Evolutionary conservation across 1,140 invertebrate genomes (phyloP), one percentile per base, ranked within the genome.

Genomic region (Episyrphus balteatus): DNA sequence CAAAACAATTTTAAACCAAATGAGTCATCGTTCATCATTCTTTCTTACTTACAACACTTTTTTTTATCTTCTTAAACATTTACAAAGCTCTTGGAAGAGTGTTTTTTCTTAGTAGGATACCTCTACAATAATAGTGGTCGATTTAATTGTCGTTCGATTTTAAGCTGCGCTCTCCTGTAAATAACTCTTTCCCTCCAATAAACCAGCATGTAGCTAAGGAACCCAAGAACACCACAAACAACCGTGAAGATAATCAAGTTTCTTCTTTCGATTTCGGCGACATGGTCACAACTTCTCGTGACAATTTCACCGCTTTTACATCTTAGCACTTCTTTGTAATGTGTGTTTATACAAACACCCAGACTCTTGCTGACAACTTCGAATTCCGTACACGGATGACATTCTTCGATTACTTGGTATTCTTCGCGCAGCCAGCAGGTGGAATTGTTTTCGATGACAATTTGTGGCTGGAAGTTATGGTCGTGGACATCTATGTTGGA

Each of bases 171-270:
- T 8, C 72, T 55, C 30, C 71, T 59, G 44, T 70, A 69, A 21
- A 75, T 44, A 21, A 62, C 46, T 14, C 63, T 54, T 47, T 67
- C 58, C 1, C 64, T 47, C 5, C 60, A 53, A 54, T 61, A 66
- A 38, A 60, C 59, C 3, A 59, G 43, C 13, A 61, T 46, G 21
- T 61, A 65, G 55, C 47, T 47, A 61, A 77, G 19, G 82, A 86
- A 51, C 10, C 81, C 80, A 30, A 82, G 45, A 0, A 79, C 61
- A 55, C 88, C 81, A 67, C 83, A 82, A 50, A 81, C 77, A 12
- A 75, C 75, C 59, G 90, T 82, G 64, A 94, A 93, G 57, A 86
- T 81, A 78, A 88, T 88, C 69, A 88, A 94, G 38, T 81, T 76
- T 46, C 75, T 70, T 62, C 87, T 83, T 57, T 87, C 84, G 30